Evolutionary conservation across 2,888 invertebrate species (phyloP).

Genomic region (Acleris cristana): DNA sequence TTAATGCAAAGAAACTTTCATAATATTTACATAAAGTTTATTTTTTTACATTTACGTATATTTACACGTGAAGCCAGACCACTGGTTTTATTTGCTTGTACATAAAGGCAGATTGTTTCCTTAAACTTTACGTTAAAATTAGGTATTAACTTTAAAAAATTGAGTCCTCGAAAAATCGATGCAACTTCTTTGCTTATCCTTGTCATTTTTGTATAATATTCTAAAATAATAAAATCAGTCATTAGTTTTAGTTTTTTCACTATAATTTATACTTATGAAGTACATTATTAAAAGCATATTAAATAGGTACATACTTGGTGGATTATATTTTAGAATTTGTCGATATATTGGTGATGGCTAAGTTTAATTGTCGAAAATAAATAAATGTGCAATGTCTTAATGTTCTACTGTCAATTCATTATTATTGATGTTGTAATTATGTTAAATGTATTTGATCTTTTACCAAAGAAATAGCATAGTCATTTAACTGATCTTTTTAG

Average conservation of each 20-base stretch:
- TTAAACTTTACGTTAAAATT: too few species aligned
- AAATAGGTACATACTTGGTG: constrained; percentile 6
- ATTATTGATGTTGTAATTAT: constrained; percentile 23
- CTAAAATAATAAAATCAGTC: constrained; percentile 23
- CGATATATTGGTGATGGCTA: constrained; percentile 26
- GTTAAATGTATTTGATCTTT: constrained; percentile 20
- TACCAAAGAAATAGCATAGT: constrained; percentile 35
- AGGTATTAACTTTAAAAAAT: too few species aligned
- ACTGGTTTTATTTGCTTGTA: too few species aligned
- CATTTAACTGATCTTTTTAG: constrained; percentile 7
- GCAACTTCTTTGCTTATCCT: constrained; percentile 13
- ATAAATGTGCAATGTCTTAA: constrained; percentile 19
- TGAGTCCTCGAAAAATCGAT: neutral
- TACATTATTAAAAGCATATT: constrained; percentile 1
- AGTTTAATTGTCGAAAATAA: constrained; percentile 10
- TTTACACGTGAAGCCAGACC: too few species aligned
- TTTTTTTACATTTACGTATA: constrained; percentile 7
- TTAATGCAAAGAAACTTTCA: constrained; percentile 20
- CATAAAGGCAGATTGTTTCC: too few species aligned
- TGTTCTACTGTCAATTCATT: constrained; percentile 16
- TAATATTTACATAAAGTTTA: constrained; percentile 22
- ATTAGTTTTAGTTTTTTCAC: constrained; percentile 18
- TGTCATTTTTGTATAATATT: constrained; percentile 10
- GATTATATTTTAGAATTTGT: constrained; percentile 9
- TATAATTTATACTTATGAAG: constrained; percentile 18